Base-by-base conservation (phyloP, 2,113 vertebrate species). In the Paradoxurus hermaphroditus region DNA sequence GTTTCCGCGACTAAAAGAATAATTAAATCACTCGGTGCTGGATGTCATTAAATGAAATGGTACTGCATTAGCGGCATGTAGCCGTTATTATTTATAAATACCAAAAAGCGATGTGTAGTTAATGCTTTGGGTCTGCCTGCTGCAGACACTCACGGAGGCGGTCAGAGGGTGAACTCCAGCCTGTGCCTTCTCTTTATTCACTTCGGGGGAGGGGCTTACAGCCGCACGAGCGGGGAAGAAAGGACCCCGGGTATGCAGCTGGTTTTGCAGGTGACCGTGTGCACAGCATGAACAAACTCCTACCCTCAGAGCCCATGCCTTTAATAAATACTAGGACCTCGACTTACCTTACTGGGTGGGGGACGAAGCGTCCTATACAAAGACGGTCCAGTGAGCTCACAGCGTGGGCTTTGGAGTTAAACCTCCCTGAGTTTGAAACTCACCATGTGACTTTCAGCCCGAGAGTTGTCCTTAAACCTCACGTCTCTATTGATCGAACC, bases 1-100 rank as follows among this genome's bases (percentile, higher is more conserved):
- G 97, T 98, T 97, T 98, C 97, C 97, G 97, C 97, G 98, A 98
- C 98, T 98, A 97, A 98, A 97, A 97, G 98, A 98, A 97, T 98
- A 98, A 99, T 98, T 98, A 98, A 98, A 97, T 88, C 92, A 93
- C 97, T 90, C 86, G 72, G 97, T 90, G 86, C 97, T 94, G 97
- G 97, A 95, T 95, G 92, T 89, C 95, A 98, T 93, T 98, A 98
- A 98, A 98, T 91, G 98, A 98, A 98, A 98, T 86, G 97, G 95
- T 63, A 90, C 87, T 49, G 31, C 79, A 91, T 93, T 67, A 41
- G 72, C 85, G 94, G 88, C 91, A 77, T 91, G 68, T 90, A 81
- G 95, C 85, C 98, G 92, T 96, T 95, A 87, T 75, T 91, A 90
- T 82, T 98, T 98, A 97, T 96, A 98, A 97, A 97, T 53, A 98